These are phyloP conservation scores for Lysandra bellargus DNA, from an alignment of 2,888 invertebrate species.

Conservation along the genomic window DNA sequence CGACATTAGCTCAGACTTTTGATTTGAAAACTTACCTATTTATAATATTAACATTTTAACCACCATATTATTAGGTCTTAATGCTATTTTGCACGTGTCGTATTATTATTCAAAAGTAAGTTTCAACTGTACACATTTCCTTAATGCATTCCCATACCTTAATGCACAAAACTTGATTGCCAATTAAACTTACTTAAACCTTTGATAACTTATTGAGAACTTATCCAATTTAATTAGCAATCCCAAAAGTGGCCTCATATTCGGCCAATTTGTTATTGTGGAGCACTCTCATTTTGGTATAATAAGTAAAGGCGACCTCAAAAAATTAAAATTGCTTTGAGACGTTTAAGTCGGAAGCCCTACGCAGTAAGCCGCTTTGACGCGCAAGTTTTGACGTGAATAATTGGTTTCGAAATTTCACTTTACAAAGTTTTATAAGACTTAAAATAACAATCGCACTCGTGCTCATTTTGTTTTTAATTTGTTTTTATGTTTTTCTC, in stretches of 20 bases:
- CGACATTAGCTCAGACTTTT: too few relatives aligned
- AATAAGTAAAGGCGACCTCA: constrained; percentile 23
- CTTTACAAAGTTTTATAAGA: constrained; percentile 18
- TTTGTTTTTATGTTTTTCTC: neutral
- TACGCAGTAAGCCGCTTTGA: constrained; percentile 29
- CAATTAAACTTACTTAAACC: neutral
- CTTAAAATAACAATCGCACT: neutral
- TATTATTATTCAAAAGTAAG: too few relatives aligned
- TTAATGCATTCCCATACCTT: neutral
- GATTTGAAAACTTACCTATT: too few relatives aligned
- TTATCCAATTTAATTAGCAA: constrained; percentile 7
- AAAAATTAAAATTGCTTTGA: constrained; percentile 29
- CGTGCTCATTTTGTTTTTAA: neutral
- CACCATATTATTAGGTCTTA: too few relatives aligned
- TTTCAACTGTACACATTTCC: neutral
- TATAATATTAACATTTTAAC: too few relatives aligned
- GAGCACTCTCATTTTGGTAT: constrained; percentile 8
- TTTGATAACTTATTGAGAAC: neutral
- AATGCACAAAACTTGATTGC: neutral
- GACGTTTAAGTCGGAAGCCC: constrained; percentile 7
- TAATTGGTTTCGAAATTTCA: constrained; percentile 27
- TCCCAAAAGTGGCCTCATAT: neutral
- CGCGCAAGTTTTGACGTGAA: constrained; percentile 24
- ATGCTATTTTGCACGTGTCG: neutral
- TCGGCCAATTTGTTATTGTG: constrained; percentile 12